Base-by-base conservation (phyloP, 2,113 vertebrate genomes). In the Callipepla squamata region DNA sequence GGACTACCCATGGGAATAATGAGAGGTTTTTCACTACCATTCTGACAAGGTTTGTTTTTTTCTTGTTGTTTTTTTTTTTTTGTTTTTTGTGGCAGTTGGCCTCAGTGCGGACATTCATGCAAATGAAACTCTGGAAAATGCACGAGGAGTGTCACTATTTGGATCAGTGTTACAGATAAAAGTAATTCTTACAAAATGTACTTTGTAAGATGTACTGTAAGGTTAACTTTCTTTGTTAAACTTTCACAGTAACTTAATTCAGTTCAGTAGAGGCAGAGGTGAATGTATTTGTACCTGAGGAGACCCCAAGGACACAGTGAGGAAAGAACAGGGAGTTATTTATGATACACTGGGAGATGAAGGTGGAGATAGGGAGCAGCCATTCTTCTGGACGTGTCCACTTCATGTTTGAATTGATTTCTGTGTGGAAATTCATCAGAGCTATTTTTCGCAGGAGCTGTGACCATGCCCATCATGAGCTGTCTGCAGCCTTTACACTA, bases 231-330 rank as follows among this genome's bases (percentile, higher is more conserved):
- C 40, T 40, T 40, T 40, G 40, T 13, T 40, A 40, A 32, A 51
- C 28, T 51, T 51, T 51, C 32, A n/a, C 2, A 1, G 3, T 32
- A 45, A 17, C 2, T 1, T 28, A 5, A 17, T 53, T 66, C 44
- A 32, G 30, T 68, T 65, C 19, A 53, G 50, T 58, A 59, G 57
- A n/a, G 74, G 42, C 32, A 76, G 85, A 51, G 61, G 21, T 55
- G 66, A 36, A 44, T 16, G 53, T 22, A 21, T 58, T 58, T n/a
- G 7, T 38, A 18, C 62, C 50, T 42, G 48, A 63, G 25, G 34
- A 42, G 55, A 63, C 40, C 42, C 68, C 42, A 68, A 6, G 62
- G 48, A 21, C 47, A 32, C 6, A 7, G 38, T 36, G 80, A 40
- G 62, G 48, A 68, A 62, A 45, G 48, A 80, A 36, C 62, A 57